These are phyloP conservation scores for Catharus ustulatus DNA, from an alignment of 2,797 vertebrate genomes.

Conservation along the genomic window DNA sequence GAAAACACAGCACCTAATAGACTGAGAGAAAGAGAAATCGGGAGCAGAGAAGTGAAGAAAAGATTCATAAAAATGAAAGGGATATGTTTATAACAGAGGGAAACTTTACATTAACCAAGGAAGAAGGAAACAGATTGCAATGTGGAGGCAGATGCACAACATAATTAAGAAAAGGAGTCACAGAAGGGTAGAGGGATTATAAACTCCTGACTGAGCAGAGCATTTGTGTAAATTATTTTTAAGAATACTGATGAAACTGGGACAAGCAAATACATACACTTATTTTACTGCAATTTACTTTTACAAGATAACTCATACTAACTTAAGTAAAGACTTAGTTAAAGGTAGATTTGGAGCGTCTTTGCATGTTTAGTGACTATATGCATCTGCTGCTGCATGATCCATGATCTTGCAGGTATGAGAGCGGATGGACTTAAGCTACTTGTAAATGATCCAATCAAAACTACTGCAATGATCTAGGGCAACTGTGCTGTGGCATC, in stretches of 20 bases:
- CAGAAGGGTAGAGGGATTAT: slow-evolving; percentile 5
- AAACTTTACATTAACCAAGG: neutral
- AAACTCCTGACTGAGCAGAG: slow-evolving; percentile 1
- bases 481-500: neutral
- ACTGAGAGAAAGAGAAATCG: neutral
- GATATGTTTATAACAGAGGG: neutral
- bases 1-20: neutral
- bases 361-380: neutral
- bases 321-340: neutral
- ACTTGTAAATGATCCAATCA: neutral
- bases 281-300: neutral
- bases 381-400: neutral
- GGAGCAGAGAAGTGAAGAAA: neutral
- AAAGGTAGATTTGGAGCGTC: neutral
- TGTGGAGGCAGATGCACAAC: slow-evolving; percentile 10
- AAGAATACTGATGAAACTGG: neutral
- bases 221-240: slow-evolving; percentile 3
- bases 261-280: neutral
- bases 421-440: neutral
- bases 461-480: neutral
- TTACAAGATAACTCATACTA: neutral
- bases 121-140: slow-evolving; percentile 20
- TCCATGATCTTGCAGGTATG: neutral
- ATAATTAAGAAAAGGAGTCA: slow-evolving; percentile 13
- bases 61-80: neutral